Evolutionary conservation across 2,113 vertebrate genomes (phyloP).

Genomic region (Nothoprocta pentlandii): DNA sequence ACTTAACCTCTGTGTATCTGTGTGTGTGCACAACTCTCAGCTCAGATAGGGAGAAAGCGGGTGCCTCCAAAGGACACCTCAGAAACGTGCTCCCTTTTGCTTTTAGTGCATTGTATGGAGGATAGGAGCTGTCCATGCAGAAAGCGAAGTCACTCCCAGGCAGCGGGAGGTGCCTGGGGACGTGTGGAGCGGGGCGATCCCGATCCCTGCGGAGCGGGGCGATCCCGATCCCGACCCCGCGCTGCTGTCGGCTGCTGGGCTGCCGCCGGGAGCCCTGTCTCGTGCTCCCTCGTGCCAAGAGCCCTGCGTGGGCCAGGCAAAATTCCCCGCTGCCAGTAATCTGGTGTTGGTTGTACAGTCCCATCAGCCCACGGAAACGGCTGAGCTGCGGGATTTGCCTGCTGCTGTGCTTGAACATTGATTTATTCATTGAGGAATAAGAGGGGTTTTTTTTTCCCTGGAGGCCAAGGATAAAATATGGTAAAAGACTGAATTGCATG

Average conservation of each 20-base stretch:
- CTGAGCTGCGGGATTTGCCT: background rate
- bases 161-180: background rate
- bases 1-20: constrained; percentile 51
- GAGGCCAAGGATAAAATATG: constrained; percentile 29
- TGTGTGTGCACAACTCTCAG: constrained; percentile 1
- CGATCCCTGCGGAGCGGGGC: no score
- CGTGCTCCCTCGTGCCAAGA: no score
- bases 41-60: background rate
- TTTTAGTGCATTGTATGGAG: background rate
- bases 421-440: background rate
- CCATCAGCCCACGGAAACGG: background rate
- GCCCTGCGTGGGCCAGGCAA: no score
- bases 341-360: background rate
- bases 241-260: no score
- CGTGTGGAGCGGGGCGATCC: background rate
- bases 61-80: background rate
- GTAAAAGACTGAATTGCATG: constrained; percentile 1
- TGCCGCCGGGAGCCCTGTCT: no score
- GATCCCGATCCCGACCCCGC: no score
- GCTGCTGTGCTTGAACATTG: background rate
- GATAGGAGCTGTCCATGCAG: background rate
- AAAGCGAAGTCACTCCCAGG: background rate
- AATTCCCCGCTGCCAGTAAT: background rate
- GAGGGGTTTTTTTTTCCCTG: background rate
- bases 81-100: background rate